phyloP scores from a whole-genome alignment of 1,140 invertebrate genomes.

The Venustaconcha ellipsiformis region DNA sequence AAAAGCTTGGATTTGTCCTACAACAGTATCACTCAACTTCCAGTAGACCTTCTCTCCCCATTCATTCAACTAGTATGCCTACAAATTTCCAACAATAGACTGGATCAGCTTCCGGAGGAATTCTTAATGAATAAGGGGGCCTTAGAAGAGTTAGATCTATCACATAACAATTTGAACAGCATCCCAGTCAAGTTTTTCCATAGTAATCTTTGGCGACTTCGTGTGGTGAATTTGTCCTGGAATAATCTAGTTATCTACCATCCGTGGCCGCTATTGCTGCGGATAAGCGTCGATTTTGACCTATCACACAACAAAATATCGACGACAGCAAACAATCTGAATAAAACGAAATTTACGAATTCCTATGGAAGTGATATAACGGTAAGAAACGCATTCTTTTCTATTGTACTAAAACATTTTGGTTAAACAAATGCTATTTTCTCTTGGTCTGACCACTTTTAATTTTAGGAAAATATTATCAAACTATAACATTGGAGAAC shows the following conservation, averaged over 20 bases:
- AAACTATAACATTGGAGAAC: no score
- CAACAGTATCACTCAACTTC: no score
- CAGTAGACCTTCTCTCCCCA: no score
- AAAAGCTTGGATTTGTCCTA: no score
- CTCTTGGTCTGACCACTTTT: no score
- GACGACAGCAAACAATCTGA: neutral
- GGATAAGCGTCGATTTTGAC: neutral
- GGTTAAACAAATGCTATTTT: no score
- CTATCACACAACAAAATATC: conserved; percentile 23
- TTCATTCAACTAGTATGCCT: neutral
- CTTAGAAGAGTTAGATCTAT: conserved; percentile 15
- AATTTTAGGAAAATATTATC: no score
- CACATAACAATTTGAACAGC: conserved; percentile 10
- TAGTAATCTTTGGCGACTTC: neutral
- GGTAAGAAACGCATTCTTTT: neutral
- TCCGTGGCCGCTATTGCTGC: conserved; percentile 14
- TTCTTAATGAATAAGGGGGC: conserved; percentile 13
- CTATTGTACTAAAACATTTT: conserved; percentile 1
- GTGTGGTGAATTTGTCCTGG: neutral
- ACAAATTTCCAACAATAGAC: conserved; percentile 7
- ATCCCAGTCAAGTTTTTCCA: conserved; percentile 13
- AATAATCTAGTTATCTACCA: conserved; percentile 18
- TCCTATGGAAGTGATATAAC: conserved; percentile 5
- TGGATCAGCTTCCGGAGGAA: neutral
- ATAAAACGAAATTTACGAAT: conserved; percentile 9